Evolutionary conservation across 2,797 vertebrate genomes (phyloP).

Genomic region (Australoheros facetus): DNA sequence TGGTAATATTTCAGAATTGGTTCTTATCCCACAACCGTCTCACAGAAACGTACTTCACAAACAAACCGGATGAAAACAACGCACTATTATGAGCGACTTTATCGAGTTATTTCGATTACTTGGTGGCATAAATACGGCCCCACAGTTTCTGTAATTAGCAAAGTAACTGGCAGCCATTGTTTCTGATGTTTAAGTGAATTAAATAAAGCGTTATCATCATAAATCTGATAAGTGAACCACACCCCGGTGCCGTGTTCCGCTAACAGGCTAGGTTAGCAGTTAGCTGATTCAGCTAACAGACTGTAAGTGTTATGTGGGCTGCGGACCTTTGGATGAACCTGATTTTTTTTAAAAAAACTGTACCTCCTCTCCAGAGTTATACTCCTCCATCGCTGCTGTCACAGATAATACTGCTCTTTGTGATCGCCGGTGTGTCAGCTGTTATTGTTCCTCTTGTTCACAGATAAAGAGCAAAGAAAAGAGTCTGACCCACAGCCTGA

Average conservation of each 20-base stretch:
- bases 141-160: not conserved
- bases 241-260: conserved; percentile 21
- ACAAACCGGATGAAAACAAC: not conserved
- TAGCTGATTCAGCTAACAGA: not conserved
- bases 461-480: conserved; percentile 18
- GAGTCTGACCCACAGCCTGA: not conserved
- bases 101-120: too few species aligned
- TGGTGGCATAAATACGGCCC: not conserved
- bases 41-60: not conserved
- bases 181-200: not conserved
- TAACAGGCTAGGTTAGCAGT: not conserved
- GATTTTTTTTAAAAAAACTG: too few species aligned
- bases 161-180: not conserved
- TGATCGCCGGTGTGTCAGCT: not conserved
- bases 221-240: conserved; percentile 29
- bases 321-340: accelerated
- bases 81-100: too few species aligned
- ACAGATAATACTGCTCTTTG: not conserved
- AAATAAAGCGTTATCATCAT: not conserved
- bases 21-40: too few species aligned
- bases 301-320: not conserved
- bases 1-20: too few species aligned
- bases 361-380: conserved; percentile 81
- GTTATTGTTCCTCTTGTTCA: conserved; percentile 19
- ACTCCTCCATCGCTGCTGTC: conserved; percentile 78